Percentiles rank a stretch among this genome's conserved stretches.
Conservation (phyloP, 2,888 invertebrate genomes). For the Clepsis dumicolana region DNA sequence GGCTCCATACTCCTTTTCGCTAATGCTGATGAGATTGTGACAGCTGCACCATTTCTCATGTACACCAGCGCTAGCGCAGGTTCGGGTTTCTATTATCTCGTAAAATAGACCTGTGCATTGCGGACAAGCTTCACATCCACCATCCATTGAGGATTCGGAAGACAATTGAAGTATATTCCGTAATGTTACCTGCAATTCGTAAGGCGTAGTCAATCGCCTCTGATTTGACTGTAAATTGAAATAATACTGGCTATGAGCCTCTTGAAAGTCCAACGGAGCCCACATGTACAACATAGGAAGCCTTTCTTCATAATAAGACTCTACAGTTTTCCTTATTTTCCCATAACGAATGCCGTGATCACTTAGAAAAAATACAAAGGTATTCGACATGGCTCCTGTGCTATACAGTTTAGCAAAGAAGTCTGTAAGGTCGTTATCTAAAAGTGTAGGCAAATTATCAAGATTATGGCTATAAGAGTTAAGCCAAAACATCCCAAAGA, state of each 20-base stretch:
- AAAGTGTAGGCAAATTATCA: slow-evolving; percentile 87
- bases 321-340: slow-evolving; percentile 87
- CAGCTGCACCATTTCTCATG: slow-evolving; percentile 92
- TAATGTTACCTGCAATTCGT: slow-evolving; percentile 90
- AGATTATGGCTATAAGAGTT: slow-evolving; percentile 91
- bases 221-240: slow-evolving; percentile 87
- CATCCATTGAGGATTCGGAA: slow-evolving; percentile 60
- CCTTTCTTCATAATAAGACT: slow-evolving; percentile 92
- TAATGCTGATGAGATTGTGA: slow-evolving; percentile 76
- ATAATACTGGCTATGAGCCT: slow-evolving; percentile 83
- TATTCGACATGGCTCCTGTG: slow-evolving; percentile 86
- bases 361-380: slow-evolving; percentile 90
- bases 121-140: slow-evolving; percentile 84
- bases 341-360: slow-evolving; percentile 93
- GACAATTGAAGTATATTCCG: slow-evolving; percentile 86
- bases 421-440: slow-evolving; percentile 86
- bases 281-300: slow-evolving; percentile 91
- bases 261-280: slow-evolving; percentile 87
- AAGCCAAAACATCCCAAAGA: slow-evolving; percentile 91
- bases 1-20: slow-evolving; percentile 69
- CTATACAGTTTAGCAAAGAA: slow-evolving; percentile 84
- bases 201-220: slow-evolving; percentile 89
- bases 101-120: slow-evolving; percentile 87
- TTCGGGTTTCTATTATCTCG: slow-evolving; percentile 84
- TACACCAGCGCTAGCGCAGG: slow-evolving; percentile 89